A percentile compares a stretch with the other conserved stretches of the same genome.
Conservation (phyloP, 2,113 vertebrate genomes). For the Protobothrops flavoviridis region DNA sequence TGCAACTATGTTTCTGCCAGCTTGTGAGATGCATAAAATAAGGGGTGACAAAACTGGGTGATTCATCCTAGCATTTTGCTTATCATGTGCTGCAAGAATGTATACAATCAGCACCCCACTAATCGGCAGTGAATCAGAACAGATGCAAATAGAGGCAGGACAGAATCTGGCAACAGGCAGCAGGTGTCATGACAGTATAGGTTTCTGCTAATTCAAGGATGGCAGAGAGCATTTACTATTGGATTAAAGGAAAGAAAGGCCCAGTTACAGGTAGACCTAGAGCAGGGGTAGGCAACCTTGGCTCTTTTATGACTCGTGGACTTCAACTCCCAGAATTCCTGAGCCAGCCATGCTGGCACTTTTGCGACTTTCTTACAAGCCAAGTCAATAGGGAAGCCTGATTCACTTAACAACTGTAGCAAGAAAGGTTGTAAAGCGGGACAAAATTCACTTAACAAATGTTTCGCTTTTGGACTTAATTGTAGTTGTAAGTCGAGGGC, state of each 20-base stretch:
- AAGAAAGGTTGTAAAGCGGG: neutral
- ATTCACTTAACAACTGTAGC: neutral
- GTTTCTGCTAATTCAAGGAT: neutral
- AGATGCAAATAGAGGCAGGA: neutral
- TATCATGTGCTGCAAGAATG: neutral
- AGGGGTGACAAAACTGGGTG: neutral
- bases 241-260: neutral
- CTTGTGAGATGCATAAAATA: neutral
- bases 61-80: neutral
- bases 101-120: neutral
- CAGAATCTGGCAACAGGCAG: neutral
- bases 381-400: neutral
- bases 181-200: neutral
- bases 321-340: too few species aligned
- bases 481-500: neutral
- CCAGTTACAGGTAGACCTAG: neutral
- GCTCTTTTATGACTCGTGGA: too few species aligned
- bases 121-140: neutral
- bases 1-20: neutral
- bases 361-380: neutral
- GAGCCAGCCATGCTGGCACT: neutral
- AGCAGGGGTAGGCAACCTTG: too few species aligned
- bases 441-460: neutral
- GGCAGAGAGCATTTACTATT: neutral
- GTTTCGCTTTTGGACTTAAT: neutral